phyloP scores from a whole-genome alignment of 2,888 invertebrate genomes.

The Aphodius sticticus region DNA sequence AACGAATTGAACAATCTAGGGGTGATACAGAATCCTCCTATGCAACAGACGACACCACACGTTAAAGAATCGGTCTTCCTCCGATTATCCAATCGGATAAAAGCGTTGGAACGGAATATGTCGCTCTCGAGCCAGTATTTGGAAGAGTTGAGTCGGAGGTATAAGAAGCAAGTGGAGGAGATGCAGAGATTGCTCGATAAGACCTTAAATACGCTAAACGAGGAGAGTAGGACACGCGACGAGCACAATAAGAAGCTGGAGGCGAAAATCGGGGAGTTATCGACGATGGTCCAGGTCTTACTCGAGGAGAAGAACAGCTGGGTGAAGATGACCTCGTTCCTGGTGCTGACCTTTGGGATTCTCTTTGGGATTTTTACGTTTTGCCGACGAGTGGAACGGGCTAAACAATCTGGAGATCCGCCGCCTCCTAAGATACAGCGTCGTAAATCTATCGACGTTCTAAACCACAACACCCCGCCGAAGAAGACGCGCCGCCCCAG shows the following conservation, averaged over 20 bases:
- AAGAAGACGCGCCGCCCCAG: slow-evolving; percentile 74
- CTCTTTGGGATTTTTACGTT: slow-evolving; percentile 65
- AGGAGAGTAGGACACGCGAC: slow-evolving; percentile 79
- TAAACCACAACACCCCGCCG: slow-evolving; percentile 64
- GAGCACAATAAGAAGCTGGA: slow-evolving; percentile 69
- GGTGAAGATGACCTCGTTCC: slow-evolving; percentile 67
- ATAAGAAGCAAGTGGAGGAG: slow-evolving; percentile 96
- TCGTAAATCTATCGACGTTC: slow-evolving; percentile 73
- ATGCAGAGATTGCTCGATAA: slow-evolving; percentile 87
- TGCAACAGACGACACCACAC: slow-evolving; percentile 51
- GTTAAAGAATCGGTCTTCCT: slow-evolving; percentile 94
- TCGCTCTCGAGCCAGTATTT: slow-evolving; percentile 95
- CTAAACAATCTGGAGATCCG: slow-evolving; percentile 60
- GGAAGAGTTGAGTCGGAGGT: slow-evolving; percentile 93
- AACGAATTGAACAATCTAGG: slow-evolving; percentile 66
- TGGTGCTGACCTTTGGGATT: slow-evolving; percentile 63
- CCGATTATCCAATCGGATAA: slow-evolving; percentile 93
- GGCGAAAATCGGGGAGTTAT: slow-evolving; percentile 71
- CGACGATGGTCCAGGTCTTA: slow-evolving; percentile 67
- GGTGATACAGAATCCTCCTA: slow-evolving; percentile 45
- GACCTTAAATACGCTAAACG: slow-evolving; percentile 75
- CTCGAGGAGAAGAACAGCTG: slow-evolving; percentile 71
- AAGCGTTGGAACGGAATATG: slow-evolving; percentile 93
- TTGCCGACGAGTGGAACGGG: slow-evolving; percentile 62
- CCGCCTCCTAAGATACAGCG: slow-evolving; percentile 54